Percentiles rank a stretch among this genome's conserved stretches.
phyloP scores from a whole-genome alignment of 1,140 invertebrate genomes.

The Sesamia nonagrioides region DNA sequence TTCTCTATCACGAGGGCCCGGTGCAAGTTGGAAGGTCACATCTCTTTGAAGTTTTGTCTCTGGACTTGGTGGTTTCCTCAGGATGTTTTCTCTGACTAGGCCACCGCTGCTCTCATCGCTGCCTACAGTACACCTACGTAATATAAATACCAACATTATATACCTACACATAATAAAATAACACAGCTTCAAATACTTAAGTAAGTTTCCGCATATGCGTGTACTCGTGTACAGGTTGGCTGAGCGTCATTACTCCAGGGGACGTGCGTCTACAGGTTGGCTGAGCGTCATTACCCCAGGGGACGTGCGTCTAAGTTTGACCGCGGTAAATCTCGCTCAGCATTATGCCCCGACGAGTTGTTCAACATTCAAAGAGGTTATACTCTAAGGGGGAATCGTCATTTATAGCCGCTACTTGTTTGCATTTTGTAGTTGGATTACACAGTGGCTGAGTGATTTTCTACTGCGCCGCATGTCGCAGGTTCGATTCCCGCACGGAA shows the following conservation, averaged over 20 bases:
- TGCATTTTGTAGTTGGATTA: neutral
- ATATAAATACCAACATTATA: neutral
- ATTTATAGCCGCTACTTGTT: constrained; percentile 43
- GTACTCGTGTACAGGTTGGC: constrained; percentile 34
- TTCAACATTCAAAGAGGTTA: constrained; percentile 52
- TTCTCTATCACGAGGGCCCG: too few species aligned
- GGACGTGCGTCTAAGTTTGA: constrained; percentile 62
- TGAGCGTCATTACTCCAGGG: constrained; percentile 41
- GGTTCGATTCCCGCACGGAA: too few species aligned
- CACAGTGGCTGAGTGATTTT: too few species aligned
- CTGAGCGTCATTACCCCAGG: constrained; percentile 43
- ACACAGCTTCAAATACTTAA: too few species aligned
- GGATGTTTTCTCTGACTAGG: too few species aligned
- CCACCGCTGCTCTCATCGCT: too few species aligned
- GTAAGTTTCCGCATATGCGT: constrained; percentile 12
- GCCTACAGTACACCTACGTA: too few species aligned
- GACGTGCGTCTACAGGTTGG: constrained; percentile 33
- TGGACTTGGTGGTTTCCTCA: too few species aligned
- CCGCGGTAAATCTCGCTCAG: constrained; percentile 61
- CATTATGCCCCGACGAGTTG: constrained; percentile 60
- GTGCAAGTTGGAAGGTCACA: too few species aligned
- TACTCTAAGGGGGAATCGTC: constrained; percentile 43
- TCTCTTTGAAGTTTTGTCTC: too few species aligned
- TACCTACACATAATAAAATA: neutral
- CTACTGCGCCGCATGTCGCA: too few species aligned